These are phyloP conservation scores for Corythucha ciliata DNA, from an alignment of 2,888 invertebrate genomes.

Conservation along the genomic window DNA sequence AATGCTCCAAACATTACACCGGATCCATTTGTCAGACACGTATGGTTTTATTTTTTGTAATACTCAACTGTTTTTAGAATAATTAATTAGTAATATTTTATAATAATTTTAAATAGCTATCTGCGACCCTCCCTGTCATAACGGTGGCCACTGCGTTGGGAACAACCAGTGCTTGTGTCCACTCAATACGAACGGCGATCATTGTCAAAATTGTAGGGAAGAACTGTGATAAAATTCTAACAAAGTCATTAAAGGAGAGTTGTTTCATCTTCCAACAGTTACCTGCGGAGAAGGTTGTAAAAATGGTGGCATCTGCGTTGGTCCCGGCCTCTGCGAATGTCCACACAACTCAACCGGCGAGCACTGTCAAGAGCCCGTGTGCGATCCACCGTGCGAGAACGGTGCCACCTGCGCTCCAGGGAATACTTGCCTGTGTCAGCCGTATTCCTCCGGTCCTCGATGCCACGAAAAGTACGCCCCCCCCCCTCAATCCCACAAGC, in stretches of 20 bases:
- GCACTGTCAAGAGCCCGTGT: constrained; percentile 39
- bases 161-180: constrained; percentile 37
- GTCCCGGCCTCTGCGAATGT: constrained; percentile 43
- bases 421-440: constrained; percentile 43
- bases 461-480: constrained; percentile 38
- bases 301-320: constrained; percentile 43
- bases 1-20: constrained; percentile 30
- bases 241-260: not conserved
- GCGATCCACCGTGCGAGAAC: constrained; percentile 43
- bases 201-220: constrained; percentile 38
- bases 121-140: constrained; percentile 37
- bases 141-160: constrained; percentile 37
- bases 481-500: not conserved
- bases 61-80: too few species aligned
- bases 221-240: not conserved
- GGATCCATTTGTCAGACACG: constrained; percentile 35
- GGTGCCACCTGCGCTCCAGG: constrained; percentile 43
- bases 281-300: constrained; percentile 42
- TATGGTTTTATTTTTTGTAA: constrained; percentile 30
- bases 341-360: constrained; percentile 40
- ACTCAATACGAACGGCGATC: constrained; percentile 34
- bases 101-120: constrained; percentile 33
- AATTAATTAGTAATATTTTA: not conserved
- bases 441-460: constrained; percentile 39
- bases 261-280: too few species aligned